These are phyloP conservation scores for Xanthostigma xanthostigma DNA, from an alignment of 2,888 invertebrate genomes.

Conservation along the genomic window DNA sequence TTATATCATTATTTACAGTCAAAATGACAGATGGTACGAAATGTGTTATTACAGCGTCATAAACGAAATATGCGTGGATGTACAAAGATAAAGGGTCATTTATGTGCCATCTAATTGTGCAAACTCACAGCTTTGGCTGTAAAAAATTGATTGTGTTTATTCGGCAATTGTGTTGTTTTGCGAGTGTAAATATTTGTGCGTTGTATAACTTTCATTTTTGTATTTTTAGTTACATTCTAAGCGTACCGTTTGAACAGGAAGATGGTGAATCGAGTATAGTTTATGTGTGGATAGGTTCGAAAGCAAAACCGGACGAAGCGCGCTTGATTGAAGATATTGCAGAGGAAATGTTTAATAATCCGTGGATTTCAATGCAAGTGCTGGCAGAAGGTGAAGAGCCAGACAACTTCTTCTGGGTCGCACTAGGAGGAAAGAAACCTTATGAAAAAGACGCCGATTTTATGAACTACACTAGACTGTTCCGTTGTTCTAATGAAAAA, in stretches of 20 bases:
- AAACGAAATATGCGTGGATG: too few species aligned
- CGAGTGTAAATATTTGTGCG: neutral
- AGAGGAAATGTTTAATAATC: slow-evolving; percentile 78
- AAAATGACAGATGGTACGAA: too few species aligned
- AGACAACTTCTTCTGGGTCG: slow-evolving; percentile 97
- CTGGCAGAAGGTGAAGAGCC: slow-evolving; percentile 91
- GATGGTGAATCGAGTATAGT: slow-evolving; percentile 76
- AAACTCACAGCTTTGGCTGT: too few species aligned
- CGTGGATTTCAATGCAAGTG: slow-evolving; percentile 63
- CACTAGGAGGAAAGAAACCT: slow-evolving; percentile 77
- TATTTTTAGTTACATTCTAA: slow-evolving; percentile 66
- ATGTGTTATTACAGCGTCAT: too few species aligned
- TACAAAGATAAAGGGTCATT: too few species aligned
- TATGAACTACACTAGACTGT: slow-evolving; percentile 84
- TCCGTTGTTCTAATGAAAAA: slow-evolving; percentile 98
- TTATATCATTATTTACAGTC: too few species aligned
- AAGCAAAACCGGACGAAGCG: slow-evolving; percentile 72
- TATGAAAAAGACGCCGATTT: slow-evolving; percentile 82
- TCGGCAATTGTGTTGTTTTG: neutral
- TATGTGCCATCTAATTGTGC: too few species aligned
- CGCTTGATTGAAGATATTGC: slow-evolving; percentile 82
- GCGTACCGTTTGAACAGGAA: slow-evolving; percentile 81
- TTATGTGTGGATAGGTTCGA: slow-evolving; percentile 89
- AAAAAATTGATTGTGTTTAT: neutral
- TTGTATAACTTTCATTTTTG: slow-evolving; percentile 5